A percentile compares a stretch with the other conserved stretches of the same genome.
phyloP scores from a whole-genome alignment of 2,888 invertebrate species.

The Hirtodrosophila histrioides region DNA sequence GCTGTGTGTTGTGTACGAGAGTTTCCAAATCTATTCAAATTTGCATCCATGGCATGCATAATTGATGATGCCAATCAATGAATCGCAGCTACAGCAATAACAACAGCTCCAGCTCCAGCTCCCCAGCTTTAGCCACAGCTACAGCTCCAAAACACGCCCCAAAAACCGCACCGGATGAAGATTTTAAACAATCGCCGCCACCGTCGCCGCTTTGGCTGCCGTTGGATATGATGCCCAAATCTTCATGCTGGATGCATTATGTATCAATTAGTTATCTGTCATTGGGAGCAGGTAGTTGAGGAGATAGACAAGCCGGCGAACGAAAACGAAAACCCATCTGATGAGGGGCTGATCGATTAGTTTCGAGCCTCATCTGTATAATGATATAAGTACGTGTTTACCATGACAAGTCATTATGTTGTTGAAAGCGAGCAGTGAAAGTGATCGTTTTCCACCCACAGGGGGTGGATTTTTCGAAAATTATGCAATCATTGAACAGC shows the following conservation, averaged over 20 bases:
- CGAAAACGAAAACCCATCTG: slow-evolving; percentile 1
- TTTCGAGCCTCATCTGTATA: slow-evolving; percentile 1
- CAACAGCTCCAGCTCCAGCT: slow-evolving; percentile 9
- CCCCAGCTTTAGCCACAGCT: neutral
- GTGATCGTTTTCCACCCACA: no score
- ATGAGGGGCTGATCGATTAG: slow-evolving; percentile 1
- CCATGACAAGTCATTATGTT: no score
- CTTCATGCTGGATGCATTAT: slow-evolving; percentile 46
- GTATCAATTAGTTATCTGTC: slow-evolving; percentile 65
- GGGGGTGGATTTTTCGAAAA: no score
- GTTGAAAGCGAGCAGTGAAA: no score
- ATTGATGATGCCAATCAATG: slow-evolving; percentile 66
- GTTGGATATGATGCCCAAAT: slow-evolving; percentile 6
- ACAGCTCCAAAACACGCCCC: slow-evolving; percentile 28
- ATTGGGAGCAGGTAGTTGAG: slow-evolving; percentile 4
- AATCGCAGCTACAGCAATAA: slow-evolving; percentile 4
- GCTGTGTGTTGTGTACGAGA: slow-evolving; percentile 4
- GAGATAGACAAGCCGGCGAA: neutral
- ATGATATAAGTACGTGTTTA: no score
- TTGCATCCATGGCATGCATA: slow-evolving; percentile 53
- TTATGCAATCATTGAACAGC: no score
- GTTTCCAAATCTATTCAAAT: slow-evolving; percentile 58
- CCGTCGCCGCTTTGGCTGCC: slow-evolving; percentile 49
- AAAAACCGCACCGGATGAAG: slow-evolving; percentile 4
- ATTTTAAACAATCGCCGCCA: slow-evolving; percentile 24